Percentiles rank a stretch among this genome's conserved stretches.
Evolutionary conservation across 1,140 invertebrate genomes (phyloP).

Genomic region (Papilio glaucus): DNA sequence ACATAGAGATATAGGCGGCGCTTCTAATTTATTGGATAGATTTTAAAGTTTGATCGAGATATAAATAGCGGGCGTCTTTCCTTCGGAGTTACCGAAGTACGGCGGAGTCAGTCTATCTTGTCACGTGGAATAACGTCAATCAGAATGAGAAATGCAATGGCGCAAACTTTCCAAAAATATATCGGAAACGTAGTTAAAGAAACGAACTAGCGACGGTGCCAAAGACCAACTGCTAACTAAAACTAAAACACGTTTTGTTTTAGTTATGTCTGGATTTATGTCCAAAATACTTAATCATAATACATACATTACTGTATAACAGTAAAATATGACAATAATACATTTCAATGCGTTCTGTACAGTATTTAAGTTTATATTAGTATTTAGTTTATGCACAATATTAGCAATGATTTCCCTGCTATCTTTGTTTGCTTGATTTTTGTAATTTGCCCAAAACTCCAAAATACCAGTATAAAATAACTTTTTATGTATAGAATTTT

Average conservation of each 20-base stretch:
- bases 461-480: too few relatives aligned
- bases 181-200: slow-evolving; percentile 29
- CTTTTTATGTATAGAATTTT: too few relatives aligned
- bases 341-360: too few relatives aligned
- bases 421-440: too few relatives aligned
- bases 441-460: too few relatives aligned
- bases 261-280: neutral
- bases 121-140: slow-evolving; percentile 47
- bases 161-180: slow-evolving; percentile 51
- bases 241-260: slow-evolving; percentile 46
- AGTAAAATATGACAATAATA: neutral
- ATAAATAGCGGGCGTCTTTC: slow-evolving; percentile 29
- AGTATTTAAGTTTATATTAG: too few relatives aligned
- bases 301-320: neutral
- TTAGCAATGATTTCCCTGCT: too few relatives aligned
- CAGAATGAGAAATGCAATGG: slow-evolving; percentile 47
- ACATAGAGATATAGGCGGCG: slow-evolving; percentile 36
- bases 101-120: slow-evolving; percentile 42
- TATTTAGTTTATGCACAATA: too few relatives aligned
- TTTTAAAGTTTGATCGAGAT: slow-evolving; percentile 49
- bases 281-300: neutral
- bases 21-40: slow-evolving; percentile 41
- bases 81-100: slow-evolving; percentile 41
- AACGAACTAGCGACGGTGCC: neutral
- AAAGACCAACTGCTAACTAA: neutral